phyloP scores from a whole-genome alignment of 2,797 vertebrate genomes.

The Morelia viridis region DNA sequence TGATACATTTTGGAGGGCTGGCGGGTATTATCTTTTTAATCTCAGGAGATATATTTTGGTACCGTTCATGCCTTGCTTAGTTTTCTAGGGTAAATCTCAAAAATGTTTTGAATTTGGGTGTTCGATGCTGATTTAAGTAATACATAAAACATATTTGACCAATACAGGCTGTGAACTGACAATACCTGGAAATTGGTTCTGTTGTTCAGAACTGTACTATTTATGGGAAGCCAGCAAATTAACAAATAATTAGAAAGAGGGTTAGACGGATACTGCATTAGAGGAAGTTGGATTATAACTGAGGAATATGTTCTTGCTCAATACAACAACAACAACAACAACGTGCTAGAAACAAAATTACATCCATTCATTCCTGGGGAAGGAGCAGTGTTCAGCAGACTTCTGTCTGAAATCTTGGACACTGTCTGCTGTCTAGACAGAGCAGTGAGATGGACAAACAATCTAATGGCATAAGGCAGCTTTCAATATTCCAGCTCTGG shows the following conservation, averaged over 20 bases:
- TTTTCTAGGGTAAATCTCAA: not conserved
- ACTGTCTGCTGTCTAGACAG: not conserved
- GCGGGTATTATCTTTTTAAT: not conserved
- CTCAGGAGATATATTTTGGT: not conserved
- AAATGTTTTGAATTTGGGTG: not conserved
- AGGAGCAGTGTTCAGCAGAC: not conserved
- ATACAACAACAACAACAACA: not conserved
- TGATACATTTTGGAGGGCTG: not conserved
- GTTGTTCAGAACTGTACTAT: not conserved
- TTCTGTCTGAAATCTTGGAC: not conserved
- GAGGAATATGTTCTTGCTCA: not conserved
- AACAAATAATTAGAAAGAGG: not conserved
- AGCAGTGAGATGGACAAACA: too few relatives aligned
- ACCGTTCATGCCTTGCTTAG: not conserved
- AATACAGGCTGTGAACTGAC: not conserved
- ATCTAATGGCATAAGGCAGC: not conserved
- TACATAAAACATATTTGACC: not conserved
- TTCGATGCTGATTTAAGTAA: not conserved
- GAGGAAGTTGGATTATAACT: not conserved
- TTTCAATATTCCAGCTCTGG: not conserved
- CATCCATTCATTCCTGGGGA: not conserved
- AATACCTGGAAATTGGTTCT: conserved; percentile 1
- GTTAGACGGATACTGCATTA: not conserved
- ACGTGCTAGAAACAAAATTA: not conserved
- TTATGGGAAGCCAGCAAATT: not conserved